Conservation (phyloP, 2,113 vertebrate genomes). For the Cephalopholis sonnerati region DNA sequence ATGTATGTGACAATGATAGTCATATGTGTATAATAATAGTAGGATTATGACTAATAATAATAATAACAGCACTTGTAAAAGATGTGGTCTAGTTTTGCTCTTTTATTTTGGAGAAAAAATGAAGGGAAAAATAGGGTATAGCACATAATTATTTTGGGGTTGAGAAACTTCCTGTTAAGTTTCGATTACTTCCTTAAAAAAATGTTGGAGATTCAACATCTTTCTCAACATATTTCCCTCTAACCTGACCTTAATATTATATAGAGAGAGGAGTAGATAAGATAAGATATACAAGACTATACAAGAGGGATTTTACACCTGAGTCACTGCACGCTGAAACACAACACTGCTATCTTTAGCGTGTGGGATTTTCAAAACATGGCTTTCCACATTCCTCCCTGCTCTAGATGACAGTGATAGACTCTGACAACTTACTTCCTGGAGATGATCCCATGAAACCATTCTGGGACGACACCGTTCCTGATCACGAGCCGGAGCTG, state of each 20-base stretch:
- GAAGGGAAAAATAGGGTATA: not conserved
- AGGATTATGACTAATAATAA: too few relatives aligned
- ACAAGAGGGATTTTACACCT: not conserved
- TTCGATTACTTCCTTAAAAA: slow-evolving; percentile 2
- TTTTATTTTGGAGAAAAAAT: not conserved
- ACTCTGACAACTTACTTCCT: slow-evolving; percentile 83
- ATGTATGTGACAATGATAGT: too few relatives aligned
- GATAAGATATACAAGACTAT: not conserved
- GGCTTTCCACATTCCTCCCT: slow-evolving; percentile 2
- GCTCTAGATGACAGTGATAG: slow-evolving; percentile 11
- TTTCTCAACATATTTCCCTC: not conserved
- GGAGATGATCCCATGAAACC: slow-evolving; percentile 89
- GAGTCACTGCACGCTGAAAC: not conserved
- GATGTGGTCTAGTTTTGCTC: not conserved
- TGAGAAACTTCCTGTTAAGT: slow-evolving; percentile 4
- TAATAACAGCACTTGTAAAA: too few relatives aligned
- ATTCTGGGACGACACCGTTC: slow-evolving; percentile 81
- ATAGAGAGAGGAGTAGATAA: too few relatives aligned
- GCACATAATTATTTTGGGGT: too few relatives aligned
- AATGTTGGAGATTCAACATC: not conserved
- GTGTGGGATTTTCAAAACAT: not conserved
- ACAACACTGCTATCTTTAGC: not conserved
- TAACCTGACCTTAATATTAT: not conserved
- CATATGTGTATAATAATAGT: too few relatives aligned
- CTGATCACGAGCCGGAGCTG: slow-evolving; percentile 77